These are phyloP conservation scores for Leptosomus discolor DNA, from an alignment of 2,113 vertebrate genomes.

Conservation along the genomic window DNA sequence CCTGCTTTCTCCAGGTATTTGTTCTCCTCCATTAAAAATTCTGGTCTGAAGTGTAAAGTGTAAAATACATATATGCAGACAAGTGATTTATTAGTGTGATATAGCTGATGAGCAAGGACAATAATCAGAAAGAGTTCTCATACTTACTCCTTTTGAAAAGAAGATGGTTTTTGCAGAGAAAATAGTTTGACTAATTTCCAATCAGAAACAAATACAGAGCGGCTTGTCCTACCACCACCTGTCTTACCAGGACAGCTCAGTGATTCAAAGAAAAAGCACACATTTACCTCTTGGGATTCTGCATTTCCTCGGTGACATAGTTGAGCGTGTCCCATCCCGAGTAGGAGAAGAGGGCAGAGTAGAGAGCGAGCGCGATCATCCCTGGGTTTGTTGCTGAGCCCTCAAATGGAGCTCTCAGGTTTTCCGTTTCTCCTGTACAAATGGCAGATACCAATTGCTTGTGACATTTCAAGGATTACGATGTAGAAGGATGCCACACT, in stretches of 20 bases:
- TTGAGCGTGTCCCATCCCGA: conserved; percentile 88
- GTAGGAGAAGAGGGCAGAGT: conserved; percentile 90
- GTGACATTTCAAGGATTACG: not conserved
- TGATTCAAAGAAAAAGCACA: not conserved
- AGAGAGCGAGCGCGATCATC: conserved; percentile 81
- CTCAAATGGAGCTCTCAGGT: conserved; percentile 76
- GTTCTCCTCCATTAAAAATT: not conserved
- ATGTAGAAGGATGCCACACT: not conserved
- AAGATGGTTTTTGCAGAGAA: not conserved
- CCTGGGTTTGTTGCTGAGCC: conserved; percentile 78
- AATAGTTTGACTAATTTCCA: not conserved
- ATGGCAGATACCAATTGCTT: not conserved
- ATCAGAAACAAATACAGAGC: not conserved
- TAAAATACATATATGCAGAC: not conserved
- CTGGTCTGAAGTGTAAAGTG: not conserved
- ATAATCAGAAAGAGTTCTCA: not conserved
- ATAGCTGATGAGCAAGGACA: not conserved
- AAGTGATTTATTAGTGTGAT: not conserved
- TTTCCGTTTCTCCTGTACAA: conserved; percentile 73
- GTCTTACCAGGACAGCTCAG: not conserved
- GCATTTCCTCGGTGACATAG: conserved; percentile 88
- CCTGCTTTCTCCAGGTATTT: not conserved
- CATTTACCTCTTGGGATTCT: conserved; percentile 82
- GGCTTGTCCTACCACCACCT: not conserved
- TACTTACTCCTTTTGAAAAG: not conserved